Evolutionary conservation across 1,140 invertebrate species (phyloP).

Genomic region (Geopemphigus sp.): DNA sequence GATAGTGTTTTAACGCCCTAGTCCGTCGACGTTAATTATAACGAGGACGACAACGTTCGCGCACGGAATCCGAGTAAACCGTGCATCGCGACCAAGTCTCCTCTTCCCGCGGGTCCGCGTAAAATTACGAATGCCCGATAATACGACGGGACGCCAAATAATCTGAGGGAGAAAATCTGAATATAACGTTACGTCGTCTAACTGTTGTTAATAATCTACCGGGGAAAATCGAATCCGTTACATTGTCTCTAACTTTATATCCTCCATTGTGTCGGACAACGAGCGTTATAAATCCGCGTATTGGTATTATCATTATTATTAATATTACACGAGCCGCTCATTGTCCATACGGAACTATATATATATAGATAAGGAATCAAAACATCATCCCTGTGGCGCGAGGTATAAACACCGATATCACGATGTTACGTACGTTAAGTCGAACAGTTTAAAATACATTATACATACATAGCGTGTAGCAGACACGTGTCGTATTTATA

Average conservation of each 20-base stretch:
- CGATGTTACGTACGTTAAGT: too few species aligned
- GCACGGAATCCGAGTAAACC: too few species aligned
- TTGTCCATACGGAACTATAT: neutral
- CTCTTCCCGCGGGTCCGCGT: too few species aligned
- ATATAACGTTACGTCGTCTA: neutral
- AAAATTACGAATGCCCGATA: neutral
- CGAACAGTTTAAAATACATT: neutral
- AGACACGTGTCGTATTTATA: too few species aligned
- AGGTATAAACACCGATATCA: neutral
- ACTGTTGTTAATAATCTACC: slow-evolving; percentile 7
- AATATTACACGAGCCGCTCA: too few species aligned
- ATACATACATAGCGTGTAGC: neutral
- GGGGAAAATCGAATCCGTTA: neutral
- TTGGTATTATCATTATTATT: neutral
- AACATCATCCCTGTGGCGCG: neutral
- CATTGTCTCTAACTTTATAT: slow-evolving; percentile 7
- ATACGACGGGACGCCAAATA: neutral
- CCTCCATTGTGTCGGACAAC: neutral
- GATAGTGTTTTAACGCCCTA: neutral
- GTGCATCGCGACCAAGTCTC: too few species aligned
- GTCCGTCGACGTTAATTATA: neutral
- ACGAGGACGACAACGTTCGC: too few species aligned
- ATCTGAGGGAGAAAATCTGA: neutral
- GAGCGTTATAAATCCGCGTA: neutral
- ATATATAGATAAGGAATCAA: neutral